Conservation (phyloP, 2,888 invertebrate species). For the Agrenia bidenticulata region DNA sequence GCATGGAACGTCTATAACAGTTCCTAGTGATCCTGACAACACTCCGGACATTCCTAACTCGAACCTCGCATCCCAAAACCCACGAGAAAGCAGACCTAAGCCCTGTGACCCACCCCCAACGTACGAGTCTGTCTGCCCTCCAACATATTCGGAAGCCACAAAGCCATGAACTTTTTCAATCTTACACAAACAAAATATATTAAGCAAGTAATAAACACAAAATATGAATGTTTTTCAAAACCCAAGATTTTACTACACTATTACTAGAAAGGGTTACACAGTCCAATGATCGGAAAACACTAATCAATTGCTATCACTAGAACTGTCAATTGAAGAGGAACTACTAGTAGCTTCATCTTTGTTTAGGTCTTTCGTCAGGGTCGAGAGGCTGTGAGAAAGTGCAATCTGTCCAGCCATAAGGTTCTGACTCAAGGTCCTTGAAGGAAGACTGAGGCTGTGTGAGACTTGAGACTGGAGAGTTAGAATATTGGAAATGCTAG, state of each 20-base stretch:
- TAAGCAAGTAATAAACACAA: neutral
- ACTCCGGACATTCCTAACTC: neutral
- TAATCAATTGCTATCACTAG: slow-evolving; percentile 11
- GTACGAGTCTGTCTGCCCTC: slow-evolving; percentile 36
- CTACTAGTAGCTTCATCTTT: neutral
- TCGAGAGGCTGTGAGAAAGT: slow-evolving; percentile 26
- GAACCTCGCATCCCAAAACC: neutral
- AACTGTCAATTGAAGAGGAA: slow-evolving; percentile 1
- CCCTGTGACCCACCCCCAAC: slow-evolving; percentile 27
- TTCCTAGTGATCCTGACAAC: neutral
- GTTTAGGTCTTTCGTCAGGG: slow-evolving; percentile 1
- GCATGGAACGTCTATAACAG: neutral
- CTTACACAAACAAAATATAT: neutral
- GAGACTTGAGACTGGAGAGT: slow-evolving; percentile 31
- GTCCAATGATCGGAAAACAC: no score
- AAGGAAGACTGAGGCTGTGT: slow-evolving; percentile 24
- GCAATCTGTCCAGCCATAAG: slow-evolving; percentile 26
- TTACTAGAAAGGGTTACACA: no score
- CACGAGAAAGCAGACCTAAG: neutral
- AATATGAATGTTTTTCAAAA: no score
- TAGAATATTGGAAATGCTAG: slow-evolving; percentile 17
- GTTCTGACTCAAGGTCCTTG: slow-evolving; percentile 28
- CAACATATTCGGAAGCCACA: slow-evolving; percentile 31
- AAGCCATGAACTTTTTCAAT: slow-evolving; percentile 2
- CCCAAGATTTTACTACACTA: neutral